Evolutionary conservation across 2,888 invertebrate species (phyloP), one percentile per base, ranked within the genome.

Genomic region (Molorchus minor): DNA sequence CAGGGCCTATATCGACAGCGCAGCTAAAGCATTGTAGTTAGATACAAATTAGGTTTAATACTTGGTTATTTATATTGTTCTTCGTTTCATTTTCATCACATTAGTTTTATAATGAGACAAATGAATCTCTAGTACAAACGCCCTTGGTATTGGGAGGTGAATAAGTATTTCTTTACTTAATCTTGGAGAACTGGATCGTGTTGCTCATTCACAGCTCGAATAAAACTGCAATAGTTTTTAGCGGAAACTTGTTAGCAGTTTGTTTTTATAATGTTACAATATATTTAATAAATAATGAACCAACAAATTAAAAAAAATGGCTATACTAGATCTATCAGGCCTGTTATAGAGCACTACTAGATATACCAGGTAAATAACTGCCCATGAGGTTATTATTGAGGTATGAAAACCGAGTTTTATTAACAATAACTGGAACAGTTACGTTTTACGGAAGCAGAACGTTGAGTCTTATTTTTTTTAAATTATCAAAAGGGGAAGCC

Each of bases 1-100:
- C 59, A 77, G 84, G 16, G 84, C 82, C 12, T 84, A 82, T 67
- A 81, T 84, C 57, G 81, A 82, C 61, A 81, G 55, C 38, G 35
- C 54, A 15, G 54, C 41, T 20, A 61, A 52, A 43, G 29, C 54
- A 20, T 63, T 55, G 43, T 41, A 8, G 3, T 10, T 7, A 20
- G 2, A 16, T 16, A 16, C 16, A n/a, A 49, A 15, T 25, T 49
- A 49, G 49, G 15, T 12, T 38, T 49, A 38, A 57, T 54, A 33
- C 57, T 45, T 35, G n/a, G 40, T 47, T 40, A 20, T 45, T 35
- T 25, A 46, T 16, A 30, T 16, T 41, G n/a, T 35, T 29, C 33
- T 56, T 52, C 44, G 47, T 47, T 44, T 54, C 29, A 35, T 49
- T 30, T 30, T 61, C 64, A 64, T 64, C 64, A 64, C 64, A 63